phyloP scores from a whole-genome alignment of 2,888 invertebrate genomes.

The Pammene fasciana region DNA sequence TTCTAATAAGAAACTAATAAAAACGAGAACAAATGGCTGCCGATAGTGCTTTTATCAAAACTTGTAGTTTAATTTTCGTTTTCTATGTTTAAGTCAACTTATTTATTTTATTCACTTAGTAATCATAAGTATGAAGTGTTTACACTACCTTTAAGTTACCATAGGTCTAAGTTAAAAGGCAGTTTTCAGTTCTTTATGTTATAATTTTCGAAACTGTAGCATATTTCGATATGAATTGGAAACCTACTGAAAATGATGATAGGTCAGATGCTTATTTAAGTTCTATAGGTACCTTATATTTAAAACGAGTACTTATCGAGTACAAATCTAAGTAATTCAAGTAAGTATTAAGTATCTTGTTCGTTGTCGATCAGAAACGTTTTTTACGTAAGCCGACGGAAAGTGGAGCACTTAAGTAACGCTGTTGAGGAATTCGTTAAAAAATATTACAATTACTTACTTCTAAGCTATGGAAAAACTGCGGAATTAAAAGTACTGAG shows the following conservation, averaged over 20 bases:
- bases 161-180: too few species aligned
- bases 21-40: too few species aligned
- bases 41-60: too few species aligned
- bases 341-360: not conserved
- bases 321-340: not conserved
- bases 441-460: slow-evolving; percentile 7
- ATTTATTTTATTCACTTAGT: too few species aligned
- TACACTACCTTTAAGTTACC: too few species aligned
- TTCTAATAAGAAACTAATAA: slow-evolving; percentile 13
- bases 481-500: not conserved
- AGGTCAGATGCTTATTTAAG: not conserved
- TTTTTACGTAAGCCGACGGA: slow-evolving; percentile 31
- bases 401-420: slow-evolving; percentile 25
- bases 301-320: not conserved
- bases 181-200: too few species aligned
- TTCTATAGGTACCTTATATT: not conserved
- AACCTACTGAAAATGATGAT: not conserved
- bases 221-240: too few species aligned
- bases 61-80: too few species aligned
- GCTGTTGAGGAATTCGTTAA: not conserved
- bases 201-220: too few species aligned
- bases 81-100: too few species aligned
- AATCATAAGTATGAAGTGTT: too few species aligned
- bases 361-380: slow-evolving; percentile 4
- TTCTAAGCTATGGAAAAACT: not conserved